phyloP scores from a whole-genome alignment of 2,113 vertebrate genomes.

The Holacanthus passer region DNA sequence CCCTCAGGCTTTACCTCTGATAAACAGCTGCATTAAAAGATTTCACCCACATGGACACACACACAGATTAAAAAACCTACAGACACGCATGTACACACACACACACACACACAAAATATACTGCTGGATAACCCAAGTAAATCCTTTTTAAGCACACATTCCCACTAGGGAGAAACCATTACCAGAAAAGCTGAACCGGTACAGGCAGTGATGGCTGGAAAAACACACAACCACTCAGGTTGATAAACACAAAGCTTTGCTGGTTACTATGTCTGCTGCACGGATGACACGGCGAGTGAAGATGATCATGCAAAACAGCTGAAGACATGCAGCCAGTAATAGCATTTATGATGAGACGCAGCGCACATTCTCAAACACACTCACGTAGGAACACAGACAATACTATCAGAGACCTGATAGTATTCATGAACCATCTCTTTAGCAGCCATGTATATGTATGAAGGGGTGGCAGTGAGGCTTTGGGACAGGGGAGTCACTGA shows the following conservation, averaged over 20 bases:
- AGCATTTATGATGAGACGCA: slow-evolving; percentile 50
- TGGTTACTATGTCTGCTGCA: not conserved
- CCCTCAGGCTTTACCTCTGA: slow-evolving; percentile 63
- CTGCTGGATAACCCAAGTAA: slow-evolving; percentile 33
- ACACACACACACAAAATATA: not conserved
- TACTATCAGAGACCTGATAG: slow-evolving; percentile 54
- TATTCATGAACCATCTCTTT: slow-evolving; percentile 74
- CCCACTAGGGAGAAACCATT: slow-evolving; percentile 30
- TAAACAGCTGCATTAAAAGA: slow-evolving; percentile 73
- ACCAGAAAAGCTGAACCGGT: slow-evolving; percentile 28
- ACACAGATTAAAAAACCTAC: slow-evolving; percentile 17
- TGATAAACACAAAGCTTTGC: slow-evolving; percentile 37
- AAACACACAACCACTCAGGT: slow-evolving; percentile 19
- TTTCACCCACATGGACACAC: slow-evolving; percentile 54
- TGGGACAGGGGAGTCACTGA: slow-evolving; percentile 50
- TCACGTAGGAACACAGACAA: slow-evolving; percentile 53
- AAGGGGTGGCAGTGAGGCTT: slow-evolving; percentile 55
- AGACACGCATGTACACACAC: slow-evolving; percentile 3
- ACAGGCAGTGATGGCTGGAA: slow-evolving; percentile 6
- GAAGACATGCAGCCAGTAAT: slow-evolving; percentile 47
- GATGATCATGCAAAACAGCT: slow-evolving; percentile 54
- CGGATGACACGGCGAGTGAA: not conserved
- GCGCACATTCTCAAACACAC: slow-evolving; percentile 46
- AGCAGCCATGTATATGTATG: slow-evolving; percentile 75
- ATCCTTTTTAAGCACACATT: slow-evolving; percentile 32